Evolutionary conservation across 1,140 invertebrate species (phyloP).

Genomic region (Bicyclus anynana): DNA sequence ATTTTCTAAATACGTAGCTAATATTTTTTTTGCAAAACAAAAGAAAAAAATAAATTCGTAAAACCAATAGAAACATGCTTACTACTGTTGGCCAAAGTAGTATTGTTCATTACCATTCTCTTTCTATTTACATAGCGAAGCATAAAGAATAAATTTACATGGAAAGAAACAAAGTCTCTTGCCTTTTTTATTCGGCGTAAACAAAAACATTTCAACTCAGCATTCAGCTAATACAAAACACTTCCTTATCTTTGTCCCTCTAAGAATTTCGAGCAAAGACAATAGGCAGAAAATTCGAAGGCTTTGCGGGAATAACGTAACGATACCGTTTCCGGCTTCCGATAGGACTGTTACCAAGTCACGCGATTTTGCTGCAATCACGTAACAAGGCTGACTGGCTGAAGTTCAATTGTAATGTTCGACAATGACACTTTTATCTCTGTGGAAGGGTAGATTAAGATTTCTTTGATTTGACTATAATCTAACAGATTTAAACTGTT

Average conservation of each 20-base stretch:
- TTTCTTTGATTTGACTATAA: no score
- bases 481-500: no score
- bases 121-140: no score
- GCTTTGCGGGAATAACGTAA: conserved; percentile 27
- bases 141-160: not conserved
- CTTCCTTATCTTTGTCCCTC: conserved; percentile 5
- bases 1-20: no score
- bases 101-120: no score
- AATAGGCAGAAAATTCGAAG: conserved; percentile 19
- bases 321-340: conserved; percentile 40
- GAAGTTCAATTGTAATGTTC: conserved; percentile 16
- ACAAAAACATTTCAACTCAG: not conserved
- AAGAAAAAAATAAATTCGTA: no score
- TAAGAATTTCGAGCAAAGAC: conserved; percentile 14
- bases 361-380: conserved; percentile 33
- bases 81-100: no score
- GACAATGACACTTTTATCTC: not conserved
- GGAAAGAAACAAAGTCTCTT: not conserved
- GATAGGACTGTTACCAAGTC: conserved; percentile 30
- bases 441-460: not conserved
- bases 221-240: not conserved
- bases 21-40: no score
- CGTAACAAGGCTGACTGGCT: conserved; percentile 8
- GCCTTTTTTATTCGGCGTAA: not conserved
- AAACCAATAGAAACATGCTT: no score